Base-by-base conservation (phyloP, 2,113 vertebrate species). In the Progne subis region DNA sequence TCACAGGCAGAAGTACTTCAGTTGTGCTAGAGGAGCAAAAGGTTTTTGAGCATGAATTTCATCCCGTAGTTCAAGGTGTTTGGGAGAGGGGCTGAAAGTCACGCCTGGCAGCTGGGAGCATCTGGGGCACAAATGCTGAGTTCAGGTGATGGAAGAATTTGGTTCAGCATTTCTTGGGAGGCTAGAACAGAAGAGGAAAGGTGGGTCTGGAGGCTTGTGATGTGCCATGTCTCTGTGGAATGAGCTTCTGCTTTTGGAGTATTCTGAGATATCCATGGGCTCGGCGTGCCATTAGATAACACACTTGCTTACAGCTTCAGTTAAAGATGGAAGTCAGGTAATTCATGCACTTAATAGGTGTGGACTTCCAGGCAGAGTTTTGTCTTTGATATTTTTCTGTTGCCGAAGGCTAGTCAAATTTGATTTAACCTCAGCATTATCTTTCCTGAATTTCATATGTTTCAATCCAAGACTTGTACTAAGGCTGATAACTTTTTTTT, bases 221-320 rank as follows among this genome's bases (percentile, higher is more conserved):
- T 63, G 37, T 52, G 28, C 39, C 3, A 0, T 18, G 6, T 74
- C 17, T 64, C n/a, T 47, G 4, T 5, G 39, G 15, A 37, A 23
- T 14, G 15, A 0, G 0, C 43, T 81, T 29, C 43, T 64, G 43
- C 25, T 34, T 91, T 78, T 0, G 0, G 44, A 52, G 14, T 24
- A 28, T 14, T 67, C 44, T 1, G 44, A 82, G 41, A 10, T 65
- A 21, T 37, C 68, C 8, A 1, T 17, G 53, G 53, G 26, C 19
- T 83, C 0, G 0, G 9, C 4, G 10, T 74, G 47, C 56, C 49
- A 8, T 46, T 84, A 12, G 20, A 18, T 39, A 74, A 4, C 24
- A 14, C 0, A 1, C 14, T 71, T 52, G 41, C 20, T 82, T 79
- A 23, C 14, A 71, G 41, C 55, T 69, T 49, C 24, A 56, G 28